phyloP scores from a whole-genome alignment of 2,113 vertebrate genomes.

The Bombycilla garrulus region DNA sequence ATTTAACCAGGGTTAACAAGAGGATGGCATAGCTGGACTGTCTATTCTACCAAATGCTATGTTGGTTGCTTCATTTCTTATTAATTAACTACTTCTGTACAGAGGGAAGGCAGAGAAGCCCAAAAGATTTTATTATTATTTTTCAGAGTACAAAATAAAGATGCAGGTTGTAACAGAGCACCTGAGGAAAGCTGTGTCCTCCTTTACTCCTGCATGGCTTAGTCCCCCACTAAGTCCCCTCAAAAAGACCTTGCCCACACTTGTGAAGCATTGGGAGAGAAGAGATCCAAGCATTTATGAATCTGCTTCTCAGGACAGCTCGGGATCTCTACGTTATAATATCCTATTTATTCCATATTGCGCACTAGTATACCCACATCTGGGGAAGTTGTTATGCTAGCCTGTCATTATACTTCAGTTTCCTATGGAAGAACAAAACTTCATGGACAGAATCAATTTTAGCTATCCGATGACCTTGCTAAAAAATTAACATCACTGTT shows the following conservation, averaged over 20 bases:
- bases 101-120: background rate
- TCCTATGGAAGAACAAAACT: background rate
- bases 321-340: fast-evolving
- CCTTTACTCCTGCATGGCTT: background rate
- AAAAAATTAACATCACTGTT: background rate
- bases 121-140: background rate
- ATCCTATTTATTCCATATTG: background rate
- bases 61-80: background rate
- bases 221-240: background rate
- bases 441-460: background rate
- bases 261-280: background rate
- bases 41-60: background rate
- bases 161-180: background rate
- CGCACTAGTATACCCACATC: background rate
- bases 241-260: background rate
- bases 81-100: background rate
- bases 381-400: background rate
- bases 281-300: background rate
- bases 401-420: background rate
- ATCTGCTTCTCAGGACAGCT: background rate
- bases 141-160: background rate
- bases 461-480: background rate
- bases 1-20: background rate
- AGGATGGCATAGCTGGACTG: background rate
- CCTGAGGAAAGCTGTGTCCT: fast-evolving